Conservation (phyloP, 2,888 invertebrate genomes). For the Rhopalosiphum nymphaeae region DNA sequence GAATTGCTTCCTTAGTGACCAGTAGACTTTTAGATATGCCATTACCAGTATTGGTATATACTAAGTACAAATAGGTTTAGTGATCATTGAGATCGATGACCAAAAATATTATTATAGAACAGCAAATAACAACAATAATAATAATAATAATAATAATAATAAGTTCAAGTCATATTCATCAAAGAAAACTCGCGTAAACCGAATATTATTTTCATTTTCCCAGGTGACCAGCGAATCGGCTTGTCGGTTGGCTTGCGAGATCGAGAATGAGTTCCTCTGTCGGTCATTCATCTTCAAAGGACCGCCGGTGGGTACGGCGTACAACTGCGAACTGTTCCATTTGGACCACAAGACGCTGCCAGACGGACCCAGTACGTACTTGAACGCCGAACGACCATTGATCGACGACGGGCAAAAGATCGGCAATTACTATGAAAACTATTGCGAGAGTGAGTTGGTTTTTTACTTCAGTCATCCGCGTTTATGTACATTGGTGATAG, state of each 20-base stretch:
- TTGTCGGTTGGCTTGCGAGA: slow-evolving; percentile 91
- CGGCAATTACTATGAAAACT: slow-evolving; percentile 90
- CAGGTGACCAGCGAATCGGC: slow-evolving; percentile 88
- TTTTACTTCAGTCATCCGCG: not conserved
- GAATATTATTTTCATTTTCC: slow-evolving; percentile 8
- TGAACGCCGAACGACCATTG: slow-evolving; percentile 89
- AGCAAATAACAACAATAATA: not conserved
- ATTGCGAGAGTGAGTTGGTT: slow-evolving; percentile 84
- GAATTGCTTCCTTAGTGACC: not conserved
- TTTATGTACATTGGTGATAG: not conserved
- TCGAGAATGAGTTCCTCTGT: slow-evolving; percentile 93
- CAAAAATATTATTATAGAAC: not conserved
- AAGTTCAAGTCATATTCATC: not conserved
- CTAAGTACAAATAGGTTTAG: not conserved
- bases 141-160: not conserved
- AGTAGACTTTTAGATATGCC: not conserved
- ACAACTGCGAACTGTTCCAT: slow-evolving; percentile 93
- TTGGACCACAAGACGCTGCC: slow-evolving; percentile 92
- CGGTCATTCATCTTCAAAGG: slow-evolving; percentile 83
- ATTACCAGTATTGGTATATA: not conserved
- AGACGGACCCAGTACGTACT: slow-evolving; percentile 91
- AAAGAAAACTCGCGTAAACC: not conserved
- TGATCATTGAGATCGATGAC: not conserved
- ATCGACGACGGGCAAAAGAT: slow-evolving; percentile 92
- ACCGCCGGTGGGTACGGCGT: slow-evolving; percentile 79